Conservation (phyloP, 2,113 vertebrate genomes). For the Cinclus cinclus region DNA sequence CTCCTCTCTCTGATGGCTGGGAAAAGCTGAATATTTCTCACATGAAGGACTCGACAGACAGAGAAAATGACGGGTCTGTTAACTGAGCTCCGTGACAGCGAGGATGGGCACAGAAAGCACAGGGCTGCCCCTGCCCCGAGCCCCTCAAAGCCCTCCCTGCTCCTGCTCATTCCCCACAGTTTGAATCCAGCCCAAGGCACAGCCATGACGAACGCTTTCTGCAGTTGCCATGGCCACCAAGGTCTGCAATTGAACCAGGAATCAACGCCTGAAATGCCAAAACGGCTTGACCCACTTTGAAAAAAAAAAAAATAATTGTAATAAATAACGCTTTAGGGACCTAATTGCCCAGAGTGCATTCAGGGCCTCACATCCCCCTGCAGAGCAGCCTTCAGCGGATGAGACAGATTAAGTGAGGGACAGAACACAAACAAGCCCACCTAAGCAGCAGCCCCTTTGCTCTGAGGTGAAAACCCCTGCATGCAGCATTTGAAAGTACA, state of each 20-base stretch:
- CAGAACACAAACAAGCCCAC: conserved; percentile 28
- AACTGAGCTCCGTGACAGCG: rapidly evolving
- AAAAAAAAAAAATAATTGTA: conserved; percentile 45
- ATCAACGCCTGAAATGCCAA: conserved; percentile 73
- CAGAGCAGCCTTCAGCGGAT: neutral
- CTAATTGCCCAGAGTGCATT: neutral
- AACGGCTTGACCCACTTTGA: conserved; percentile 78
- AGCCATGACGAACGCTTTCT: conserved; percentile 75
- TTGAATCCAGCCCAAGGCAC: conserved; percentile 74
- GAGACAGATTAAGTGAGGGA: neutral
- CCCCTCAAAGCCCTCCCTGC: neutral
- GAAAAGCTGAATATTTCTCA: neutral
- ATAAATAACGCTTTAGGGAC: conserved; percentile 46
- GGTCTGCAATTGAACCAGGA: conserved; percentile 67
- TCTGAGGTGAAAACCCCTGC: neutral
- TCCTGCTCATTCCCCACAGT: conserved; percentile 39
- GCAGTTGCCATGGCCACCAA: conserved; percentile 72
- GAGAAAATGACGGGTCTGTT: rapidly evolving
- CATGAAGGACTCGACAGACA: rapidly evolving
- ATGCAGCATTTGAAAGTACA: rapidly evolving
- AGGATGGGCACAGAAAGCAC: neutral
- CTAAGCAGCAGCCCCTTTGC: conserved; percentile 2
- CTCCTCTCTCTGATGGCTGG: neutral
- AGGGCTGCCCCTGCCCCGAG: neutral
- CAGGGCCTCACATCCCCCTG: neutral